Evolutionary conservation across 1,140 invertebrate species (phyloP).

Genomic region (Drosophila pachea): DNA sequence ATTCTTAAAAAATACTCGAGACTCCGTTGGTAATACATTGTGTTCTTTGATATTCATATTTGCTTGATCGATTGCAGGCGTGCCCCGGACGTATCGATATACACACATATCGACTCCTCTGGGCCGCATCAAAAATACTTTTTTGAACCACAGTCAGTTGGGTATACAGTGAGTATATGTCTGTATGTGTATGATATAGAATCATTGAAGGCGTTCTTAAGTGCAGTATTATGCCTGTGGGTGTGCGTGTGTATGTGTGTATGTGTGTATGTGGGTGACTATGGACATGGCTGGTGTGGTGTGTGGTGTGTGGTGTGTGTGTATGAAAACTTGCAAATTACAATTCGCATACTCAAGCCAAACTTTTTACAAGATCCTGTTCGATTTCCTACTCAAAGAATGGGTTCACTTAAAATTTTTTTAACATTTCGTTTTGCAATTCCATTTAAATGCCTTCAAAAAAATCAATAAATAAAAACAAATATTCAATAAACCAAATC

Average conservation of each 20-base stretch:
- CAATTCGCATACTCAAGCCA: slow-evolving; percentile 63
- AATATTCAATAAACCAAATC: slow-evolving; percentile 16
- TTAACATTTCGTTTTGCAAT: slow-evolving; percentile 5
- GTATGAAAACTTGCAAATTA: slow-evolving; percentile 68
- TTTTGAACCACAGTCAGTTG: slow-evolving; percentile 61
- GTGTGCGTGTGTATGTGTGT: slow-evolving; percentile 29
- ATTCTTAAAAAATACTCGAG: slow-evolving; percentile 70
- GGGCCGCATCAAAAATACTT: slow-evolving; percentile 66
- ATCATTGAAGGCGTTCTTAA: slow-evolving; percentile 7
- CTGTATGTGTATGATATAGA: slow-evolving; percentile 29
- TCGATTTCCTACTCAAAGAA: slow-evolving; percentile 20
- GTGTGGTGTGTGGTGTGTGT: slow-evolving; percentile 23
- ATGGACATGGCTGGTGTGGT: too few relatives aligned
- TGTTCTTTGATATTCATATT: slow-evolving; percentile 54
- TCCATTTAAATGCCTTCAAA: slow-evolving; percentile 39
- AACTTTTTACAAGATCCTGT: slow-evolving; percentile 50
- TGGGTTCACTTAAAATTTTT: slow-evolving; percentile 6
- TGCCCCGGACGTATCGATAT: neutral
- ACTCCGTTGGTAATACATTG: slow-evolving; percentile 67
- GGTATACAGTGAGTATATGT: slow-evolving; percentile 23
- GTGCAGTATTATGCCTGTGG: slow-evolving; percentile 18
- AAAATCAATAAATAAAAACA: slow-evolving; percentile 35
- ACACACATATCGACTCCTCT: slow-evolving; percentile 12
- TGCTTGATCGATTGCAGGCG: slow-evolving; percentile 40
- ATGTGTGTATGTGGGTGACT: slow-evolving; percentile 28